Base-by-base conservation (phyloP, 2,797 vertebrate genomes). In the Cetoscarus ocellatus region DNA sequence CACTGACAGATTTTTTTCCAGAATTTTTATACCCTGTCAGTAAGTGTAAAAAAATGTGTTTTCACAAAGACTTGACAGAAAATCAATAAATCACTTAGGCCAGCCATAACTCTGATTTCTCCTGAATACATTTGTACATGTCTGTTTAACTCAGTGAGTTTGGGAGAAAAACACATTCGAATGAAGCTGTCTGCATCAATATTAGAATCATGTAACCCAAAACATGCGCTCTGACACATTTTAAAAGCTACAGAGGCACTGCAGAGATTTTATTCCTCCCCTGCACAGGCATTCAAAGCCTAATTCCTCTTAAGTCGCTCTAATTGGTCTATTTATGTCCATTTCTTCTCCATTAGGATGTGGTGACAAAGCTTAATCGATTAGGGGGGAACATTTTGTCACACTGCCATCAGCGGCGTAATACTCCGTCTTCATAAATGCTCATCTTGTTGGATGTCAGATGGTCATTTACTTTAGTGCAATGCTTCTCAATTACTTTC, bases 301-400 rank as follows among this genome's bases (percentile, higher is more conserved):
- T 44, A 60, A 62, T 42, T 18, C 27, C n/a, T 1, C 43, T 59
- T 38, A 36, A 61, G 69, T 44, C 53, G 48, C 44, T 58, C 13
- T 70, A 82, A 81, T 86, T 67, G 67, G 69, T 63, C 48, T 44
- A 78, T 78, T 89, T 51, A 83, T 57, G 71, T 79, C 13, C 42
- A 73, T 73, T 73, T 85, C 59, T 73, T 81, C 57, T 57, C 48
- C 34, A 70, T 71, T 63, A 83, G 66, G 57, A 80, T 65, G 61
- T 8, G 61, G 38, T 44, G 70, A 73, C 62, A 68, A 49, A 76
- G 61, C 42, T 10, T 6, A 19, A 66, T 66, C 78, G 67, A 77
- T 42, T 72, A 79, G 45, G 80, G 61, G 13, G 67, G 34, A 14
- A 15, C 59, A 19, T 61, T 65, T 18, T 39, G 59, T 64, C 75